phyloP scores from a whole-genome alignment of 2,797 vertebrate species.

The Channallabes apus region DNA sequence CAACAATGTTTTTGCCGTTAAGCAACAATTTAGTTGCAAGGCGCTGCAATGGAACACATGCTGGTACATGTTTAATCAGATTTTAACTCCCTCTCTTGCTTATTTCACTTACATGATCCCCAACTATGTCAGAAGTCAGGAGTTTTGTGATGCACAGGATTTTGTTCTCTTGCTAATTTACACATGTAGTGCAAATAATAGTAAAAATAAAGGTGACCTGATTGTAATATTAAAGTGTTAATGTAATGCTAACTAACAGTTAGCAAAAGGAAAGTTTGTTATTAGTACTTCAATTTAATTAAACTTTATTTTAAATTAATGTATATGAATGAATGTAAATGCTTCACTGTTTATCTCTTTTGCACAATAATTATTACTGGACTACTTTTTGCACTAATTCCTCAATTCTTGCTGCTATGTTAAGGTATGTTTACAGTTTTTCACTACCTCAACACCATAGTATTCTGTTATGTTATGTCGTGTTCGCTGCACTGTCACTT shows the following conservation, averaged over 20 bases:
- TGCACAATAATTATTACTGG: too few species aligned
- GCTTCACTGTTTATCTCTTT: too few species aligned
- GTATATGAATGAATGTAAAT: too few species aligned
- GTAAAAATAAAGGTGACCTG: neutral
- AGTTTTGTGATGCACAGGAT: neutral
- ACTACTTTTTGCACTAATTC: too few species aligned
- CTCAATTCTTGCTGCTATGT: too few species aligned
- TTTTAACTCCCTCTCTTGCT: neutral
- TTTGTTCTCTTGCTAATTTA: neutral
- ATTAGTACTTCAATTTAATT: neutral
- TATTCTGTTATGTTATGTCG: too few species aligned
- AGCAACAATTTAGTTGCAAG: neutral
- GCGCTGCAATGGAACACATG: neutral
- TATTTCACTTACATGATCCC: neutral
- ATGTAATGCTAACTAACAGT: too few species aligned
- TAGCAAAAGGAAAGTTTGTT: neutral
- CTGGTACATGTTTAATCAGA: conserved; percentile 6
- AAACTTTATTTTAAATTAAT: neutral
- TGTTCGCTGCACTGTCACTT: too few species aligned
- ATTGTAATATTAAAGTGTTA: too few species aligned
- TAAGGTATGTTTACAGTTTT: too few species aligned
- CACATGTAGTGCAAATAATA: neutral
- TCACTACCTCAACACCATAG: too few species aligned
- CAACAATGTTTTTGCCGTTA: neutral
- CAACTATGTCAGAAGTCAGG: neutral